Evolutionary conservation across 1,140 invertebrate species (phyloP), one percentile per base, ranked within the genome.

Genomic region (Magallana gigas): DNA sequence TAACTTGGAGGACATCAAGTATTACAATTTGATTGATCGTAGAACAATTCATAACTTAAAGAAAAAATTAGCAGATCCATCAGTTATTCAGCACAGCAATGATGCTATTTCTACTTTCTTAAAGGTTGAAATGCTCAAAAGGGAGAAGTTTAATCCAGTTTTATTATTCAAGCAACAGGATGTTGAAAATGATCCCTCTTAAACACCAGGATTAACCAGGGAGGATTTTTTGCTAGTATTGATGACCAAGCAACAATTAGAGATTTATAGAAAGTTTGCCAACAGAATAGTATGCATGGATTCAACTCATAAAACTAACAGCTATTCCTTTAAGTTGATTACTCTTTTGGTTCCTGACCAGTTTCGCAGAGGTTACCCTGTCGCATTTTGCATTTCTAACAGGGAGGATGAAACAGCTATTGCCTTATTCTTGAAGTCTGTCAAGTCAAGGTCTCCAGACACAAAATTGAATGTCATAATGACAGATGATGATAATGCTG

Each of bases 301-400:
- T 64, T 86, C 85, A 14, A 86, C 76, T 8, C 85, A 82, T 23
- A 86, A 83, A 60, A 86, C 85, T 36, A 86, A 81, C 48, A 62
- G 56, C 56, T 83, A 86, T 56, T 82, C 80, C n/a, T 83, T 86
- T 57, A 86, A 82, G 58, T 48, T 85, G 2, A 36, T 86, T 23
- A 86, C 85, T 9, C 58, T 83, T 7, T 8, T 86, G 36, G 85
- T 86, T 29, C 14, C 64, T 82, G 85, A 86, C 82, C 57, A 86
- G 56, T 86, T 62, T 82, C 71, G 56, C 9, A 86, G 62, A 57
- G 85, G 85, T 82, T 86, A 86, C 29, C 85, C 85, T 56, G 76
- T 86, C 6, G 85, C 85, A 76, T 76, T 85, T 80, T 86, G 85
- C 57, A 86, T 86, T 62, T 86, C 85, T 18, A 86, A 82, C n/a